Base-by-base conservation (phyloP, 2,797 vertebrate genomes). In the Pipistrellus pipistrellus region DNA sequence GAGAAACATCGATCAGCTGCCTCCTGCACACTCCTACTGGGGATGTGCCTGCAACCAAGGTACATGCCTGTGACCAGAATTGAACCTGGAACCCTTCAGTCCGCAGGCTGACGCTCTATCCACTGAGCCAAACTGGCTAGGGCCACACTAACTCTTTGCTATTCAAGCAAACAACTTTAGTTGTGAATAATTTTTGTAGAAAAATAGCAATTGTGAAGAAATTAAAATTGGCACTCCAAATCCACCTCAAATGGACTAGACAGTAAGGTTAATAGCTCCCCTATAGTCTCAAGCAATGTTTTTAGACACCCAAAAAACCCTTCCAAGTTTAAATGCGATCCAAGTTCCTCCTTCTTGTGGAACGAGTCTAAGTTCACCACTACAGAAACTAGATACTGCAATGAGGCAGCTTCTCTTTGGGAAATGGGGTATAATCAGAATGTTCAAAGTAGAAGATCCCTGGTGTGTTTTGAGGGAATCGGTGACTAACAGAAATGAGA, bases 151-250 rank as follows among this genome's bases (percentile, higher is more conserved):
- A 53, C 35, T 66, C 68, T 64, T 66, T 53, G 57, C 44, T 21
- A 30, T 6, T 69, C 30, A 21, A 57, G 27, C 32, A 73, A 95
- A 32, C 46, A 68, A 51, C 80, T 86, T 86, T 86, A 20, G 72
- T 59, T 93, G 44, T 76, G 41, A 69, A 86, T 85, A 75, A 90
- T 69, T 90, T 88, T 87, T 85, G 9, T 38, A 44, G 75, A 76
- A 86, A 86, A 83, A 77, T 10, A 38, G 25, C n/a, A 77, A 8
- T 77, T 92, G 12, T 53, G 25, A 62, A 88, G 69, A 95, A 88
- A 55, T 9, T 89, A n/a, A 95, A 91, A 84, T 12, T 62, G 51
- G n/a, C n/a, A 78, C 12, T 84, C 64, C 86, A 57, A 94, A 87
- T 27, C 20, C 30, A 85, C 11, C 55, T 46, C 76, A 66, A 64